Conservation (phyloP, 2,888 invertebrate species). For the Myathropa florea region DNA sequence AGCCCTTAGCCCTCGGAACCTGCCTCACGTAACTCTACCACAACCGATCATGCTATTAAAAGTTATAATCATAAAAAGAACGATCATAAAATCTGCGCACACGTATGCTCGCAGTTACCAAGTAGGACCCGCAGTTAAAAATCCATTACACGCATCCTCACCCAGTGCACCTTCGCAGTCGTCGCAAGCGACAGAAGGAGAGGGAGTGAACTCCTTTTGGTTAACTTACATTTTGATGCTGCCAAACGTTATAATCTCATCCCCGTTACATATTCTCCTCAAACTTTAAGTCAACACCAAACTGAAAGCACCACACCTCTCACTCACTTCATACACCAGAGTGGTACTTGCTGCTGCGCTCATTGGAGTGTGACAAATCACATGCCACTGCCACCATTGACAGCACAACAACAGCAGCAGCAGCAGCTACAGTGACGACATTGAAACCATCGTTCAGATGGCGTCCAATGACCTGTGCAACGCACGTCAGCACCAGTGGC, state of each 20-base stretch:
- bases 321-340: not conserved
- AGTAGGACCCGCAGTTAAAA: conserved; percentile 1
- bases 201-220: not conserved
- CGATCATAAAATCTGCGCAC: conserved; percentile 2
- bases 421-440: conserved; percentile 9
- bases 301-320: not conserved
- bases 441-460: conserved; percentile 31
- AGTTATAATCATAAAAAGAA: conserved; percentile 23
- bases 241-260: conserved; percentile 1
- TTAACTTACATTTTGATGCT: not conserved
- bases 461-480: conserved; percentile 38
- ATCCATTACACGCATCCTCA: conserved; percentile 21
- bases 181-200: not conserved
- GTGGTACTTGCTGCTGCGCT: conserved; percentile 16
- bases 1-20: not conserved
- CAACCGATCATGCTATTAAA: conserved; percentile 18
- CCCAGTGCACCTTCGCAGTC: not conserved
- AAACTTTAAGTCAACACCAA: not conserved
- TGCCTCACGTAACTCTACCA: conserved; percentile 5
- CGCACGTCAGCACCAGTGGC: not conserved
- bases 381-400: conserved; percentile 38
- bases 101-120: not conserved
- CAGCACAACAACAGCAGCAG: not conserved
- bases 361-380: conserved; percentile 47
- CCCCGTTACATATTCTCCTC: too few relatives aligned